These are phyloP conservation scores for Ascaphus truei DNA, from an alignment of 2,113 vertebrate genomes.

Conservation along the genomic window DNA sequence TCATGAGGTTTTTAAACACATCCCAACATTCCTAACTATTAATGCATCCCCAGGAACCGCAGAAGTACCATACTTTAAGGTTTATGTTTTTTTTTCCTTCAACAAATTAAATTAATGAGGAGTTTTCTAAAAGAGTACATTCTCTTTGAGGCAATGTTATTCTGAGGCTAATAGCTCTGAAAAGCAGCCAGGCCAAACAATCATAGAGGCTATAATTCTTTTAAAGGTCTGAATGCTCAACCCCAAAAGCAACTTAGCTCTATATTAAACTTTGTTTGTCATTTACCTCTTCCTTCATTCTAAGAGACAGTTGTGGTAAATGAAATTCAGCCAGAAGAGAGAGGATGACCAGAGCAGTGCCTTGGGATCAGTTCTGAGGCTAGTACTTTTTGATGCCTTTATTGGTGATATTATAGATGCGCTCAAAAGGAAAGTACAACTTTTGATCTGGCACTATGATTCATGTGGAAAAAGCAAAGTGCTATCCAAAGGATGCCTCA, in stretches of 20 bases:
- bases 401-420: too few relatives aligned
- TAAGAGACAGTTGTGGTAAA: neutral
- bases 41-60: slow-evolving; percentile 2
- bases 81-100: slow-evolving; percentile 38
- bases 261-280: slow-evolving; percentile 34
- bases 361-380: too few relatives aligned
- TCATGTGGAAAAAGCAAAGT: too few relatives aligned
- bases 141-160: slow-evolving; percentile 51
- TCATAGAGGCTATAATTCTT: slow-evolving; percentile 57
- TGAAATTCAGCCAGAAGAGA: neutral
- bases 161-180: slow-evolving; percentile 64
- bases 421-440: too few relatives aligned
- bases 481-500: too few relatives aligned
- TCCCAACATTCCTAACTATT: slow-evolving; percentile 32
- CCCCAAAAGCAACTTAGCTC: slow-evolving; percentile 47
- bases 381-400: too few relatives aligned
- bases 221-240: slow-evolving; percentile 51
- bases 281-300: slow-evolving; percentile 27
- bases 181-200: slow-evolving; percentile 59
- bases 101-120: slow-evolving; percentile 55
- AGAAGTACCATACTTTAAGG: slow-evolving; percentile 33
- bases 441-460: too few relatives aligned
- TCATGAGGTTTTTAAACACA: slow-evolving; percentile 24
- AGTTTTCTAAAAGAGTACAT: slow-evolving; percentile 47
- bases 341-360: too few relatives aligned